Evolutionary conservation across 1,140 invertebrate genomes (phyloP).

Genomic region (Goniozus legneri): DNA sequence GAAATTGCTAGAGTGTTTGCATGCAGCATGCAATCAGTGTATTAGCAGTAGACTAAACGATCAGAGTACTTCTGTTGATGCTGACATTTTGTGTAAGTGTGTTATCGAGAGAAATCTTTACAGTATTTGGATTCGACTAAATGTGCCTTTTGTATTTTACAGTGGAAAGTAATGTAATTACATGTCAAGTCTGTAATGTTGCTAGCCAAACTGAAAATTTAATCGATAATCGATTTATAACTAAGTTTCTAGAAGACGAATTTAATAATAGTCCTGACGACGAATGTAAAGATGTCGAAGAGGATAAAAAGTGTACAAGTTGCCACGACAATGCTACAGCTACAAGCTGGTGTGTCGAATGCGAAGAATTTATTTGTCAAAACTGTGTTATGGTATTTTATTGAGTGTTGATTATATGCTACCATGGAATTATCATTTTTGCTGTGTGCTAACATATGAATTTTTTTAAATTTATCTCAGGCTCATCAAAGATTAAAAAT

Average conservation of each 20-base stretch:
- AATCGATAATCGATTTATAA: constrained; percentile 45
- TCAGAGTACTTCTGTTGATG: constrained; percentile 52
- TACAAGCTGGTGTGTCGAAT: constrained; percentile 83
- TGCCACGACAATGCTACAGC: constrained; percentile 79
- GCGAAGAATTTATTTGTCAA: constrained; percentile 86
- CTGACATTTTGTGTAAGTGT: constrained; percentile 38
- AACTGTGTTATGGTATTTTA: constrained; percentile 74
- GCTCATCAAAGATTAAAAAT: constrained; percentile 77
- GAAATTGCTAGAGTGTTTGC: constrained; percentile 81
- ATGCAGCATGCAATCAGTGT: constrained; percentile 77
- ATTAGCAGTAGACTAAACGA: constrained; percentile 68
- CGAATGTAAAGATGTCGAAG: constrained; percentile 44
- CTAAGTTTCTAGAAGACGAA: constrained; percentile 51
- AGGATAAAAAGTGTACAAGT: constrained; percentile 75
- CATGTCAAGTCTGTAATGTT: constrained; percentile 46
- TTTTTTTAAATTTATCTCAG: constrained; percentile 28
- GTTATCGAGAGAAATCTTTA: neutral
- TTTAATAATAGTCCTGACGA: constrained; percentile 43
- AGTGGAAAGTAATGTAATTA: constrained; percentile 37
- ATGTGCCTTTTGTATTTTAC: constrained; percentile 14
- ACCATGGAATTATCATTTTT: constrained; percentile 10
- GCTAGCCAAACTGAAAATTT: constrained; percentile 42
- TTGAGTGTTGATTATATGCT: too few species aligned
- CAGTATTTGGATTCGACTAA: neutral
- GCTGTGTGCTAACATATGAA: constrained; percentile 1